Evolutionary conservation across 2,888 invertebrate species (phyloP), one percentile per base, ranked within the genome.

Genomic region (Mesorhabditis sp.): DNA sequence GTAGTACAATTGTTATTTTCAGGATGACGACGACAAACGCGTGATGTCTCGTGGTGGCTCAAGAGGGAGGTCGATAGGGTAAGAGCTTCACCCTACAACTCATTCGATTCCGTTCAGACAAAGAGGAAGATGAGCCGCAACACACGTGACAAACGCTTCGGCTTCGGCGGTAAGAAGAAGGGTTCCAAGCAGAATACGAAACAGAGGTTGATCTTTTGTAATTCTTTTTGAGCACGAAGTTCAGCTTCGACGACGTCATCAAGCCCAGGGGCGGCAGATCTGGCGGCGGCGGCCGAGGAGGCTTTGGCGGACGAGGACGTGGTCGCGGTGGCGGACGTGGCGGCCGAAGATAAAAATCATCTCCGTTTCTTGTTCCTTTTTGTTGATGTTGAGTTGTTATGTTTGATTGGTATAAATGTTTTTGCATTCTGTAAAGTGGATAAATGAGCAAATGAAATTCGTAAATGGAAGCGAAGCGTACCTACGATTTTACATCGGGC

Each of bases 101-200:
- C 28, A 28, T 28, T 28, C n/a, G 58, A 50, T 50, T 13, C n/a
- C n/a, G 58, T 50, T 50, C 15, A 62, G 63, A 28, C 6, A 28
- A 62, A 62, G 41, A 70, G 69, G 28, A 72, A 70, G 28, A 66
- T 70, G 58, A 72, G 66, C 45, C 45, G 66, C 10, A 44, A 78
- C 62, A 66, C 71, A 64, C 74, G 75, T 85, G 91, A 94, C 85
- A 89, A 91, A 70, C 94, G 92, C 86, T 97, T 92, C 87, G 96
- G 97, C 0, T 95, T 92, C 87, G 96, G 97, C 45, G 96, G 96
- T 0, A 94, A 93, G 86, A 97, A 97, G 88, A 92, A 92, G 83
- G 92, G 94, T 0, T 89, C 90, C 0, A 97, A 97, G 86, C 88
- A 90, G 65, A 97, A 97, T 85, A 93, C 93, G 0, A 91, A 90